These are phyloP conservation scores for Tokudaia tokunoshimensis DNA, from an alignment of 2,797 vertebrate species.

Conservation along the genomic window DNA sequence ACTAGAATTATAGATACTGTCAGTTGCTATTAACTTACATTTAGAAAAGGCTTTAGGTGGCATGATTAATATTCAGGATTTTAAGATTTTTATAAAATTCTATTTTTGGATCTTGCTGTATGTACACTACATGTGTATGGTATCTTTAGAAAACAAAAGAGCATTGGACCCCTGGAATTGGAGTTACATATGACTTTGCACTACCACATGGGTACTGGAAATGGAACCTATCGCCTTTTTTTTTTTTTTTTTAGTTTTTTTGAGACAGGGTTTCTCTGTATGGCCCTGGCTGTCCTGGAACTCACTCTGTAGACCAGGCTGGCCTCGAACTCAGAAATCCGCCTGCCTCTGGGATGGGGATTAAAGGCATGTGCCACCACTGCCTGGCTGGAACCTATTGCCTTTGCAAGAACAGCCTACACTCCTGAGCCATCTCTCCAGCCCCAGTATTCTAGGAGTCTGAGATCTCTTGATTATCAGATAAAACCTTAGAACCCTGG, in stretches of 20 bases:
- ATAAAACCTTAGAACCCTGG: background rate
- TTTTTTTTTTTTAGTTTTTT: no score
- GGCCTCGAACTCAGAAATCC: no score
- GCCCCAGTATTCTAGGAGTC: conserved; percentile 11
- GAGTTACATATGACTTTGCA: background rate
- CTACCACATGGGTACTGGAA: background rate
- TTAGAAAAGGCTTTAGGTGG: conserved; percentile 39
- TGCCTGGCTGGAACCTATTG: no score
- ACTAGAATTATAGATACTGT: background rate
- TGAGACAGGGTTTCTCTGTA: no score
- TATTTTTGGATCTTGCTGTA: background rate
- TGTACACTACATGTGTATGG: background rate
- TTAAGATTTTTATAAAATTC: background rate
- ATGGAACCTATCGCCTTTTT: background rate
- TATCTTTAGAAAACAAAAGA: background rate
- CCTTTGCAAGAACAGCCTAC: background rate
- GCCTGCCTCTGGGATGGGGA: no score
- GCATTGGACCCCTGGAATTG: background rate
- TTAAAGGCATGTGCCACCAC: no score
- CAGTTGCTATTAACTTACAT: background rate
- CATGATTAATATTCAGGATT: background rate
- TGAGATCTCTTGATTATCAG: background rate
- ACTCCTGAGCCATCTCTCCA: background rate
- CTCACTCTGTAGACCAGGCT: no score
- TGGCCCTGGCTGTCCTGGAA: no score